phyloP scores from a whole-genome alignment of 2,113 vertebrate species.

The Onychostruthus taczanowskii region DNA sequence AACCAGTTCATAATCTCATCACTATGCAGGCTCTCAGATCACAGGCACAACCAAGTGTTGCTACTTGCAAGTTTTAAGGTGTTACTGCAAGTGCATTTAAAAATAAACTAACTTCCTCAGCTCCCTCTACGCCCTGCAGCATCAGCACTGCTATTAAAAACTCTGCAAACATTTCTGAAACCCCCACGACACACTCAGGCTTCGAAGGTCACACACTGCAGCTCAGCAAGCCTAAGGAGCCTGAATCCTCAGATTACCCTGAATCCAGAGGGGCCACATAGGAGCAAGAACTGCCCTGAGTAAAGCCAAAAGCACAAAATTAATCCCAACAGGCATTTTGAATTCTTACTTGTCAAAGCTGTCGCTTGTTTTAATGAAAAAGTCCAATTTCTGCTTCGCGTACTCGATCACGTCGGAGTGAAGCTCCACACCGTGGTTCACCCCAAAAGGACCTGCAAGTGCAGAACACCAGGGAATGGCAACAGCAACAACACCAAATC shows the following conservation, averaged over 20 bases:
- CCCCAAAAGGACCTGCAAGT: constrained; percentile 88
- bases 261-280: neutral
- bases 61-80: neutral
- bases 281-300: neutral
- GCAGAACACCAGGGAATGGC: neutral
- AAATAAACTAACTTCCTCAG: neutral
- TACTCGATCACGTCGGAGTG: constrained; percentile 94
- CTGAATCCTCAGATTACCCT: constrained; percentile 39
- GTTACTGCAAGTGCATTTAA: neutral
- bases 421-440: constrained; percentile 94
- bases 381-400: constrained; percentile 91
- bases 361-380: constrained; percentile 94
- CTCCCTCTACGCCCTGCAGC: neutral
- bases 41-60: neutral
- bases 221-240: constrained; percentile 43
- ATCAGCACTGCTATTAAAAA: neutral
- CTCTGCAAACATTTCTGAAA: neutral
- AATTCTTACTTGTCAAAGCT: constrained; percentile 92
- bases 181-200: neutral
- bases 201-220: constrained; percentile 10
- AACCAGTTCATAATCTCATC: neutral
- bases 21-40: neutral
- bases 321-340: neutral
- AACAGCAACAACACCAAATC: neutral
- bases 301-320: neutral